A percentile compares a stretch with the other conserved stretches of the same genome.
phyloP scores from a whole-genome alignment of 2,797 vertebrate species.

The Nannoperca australis region DNA sequence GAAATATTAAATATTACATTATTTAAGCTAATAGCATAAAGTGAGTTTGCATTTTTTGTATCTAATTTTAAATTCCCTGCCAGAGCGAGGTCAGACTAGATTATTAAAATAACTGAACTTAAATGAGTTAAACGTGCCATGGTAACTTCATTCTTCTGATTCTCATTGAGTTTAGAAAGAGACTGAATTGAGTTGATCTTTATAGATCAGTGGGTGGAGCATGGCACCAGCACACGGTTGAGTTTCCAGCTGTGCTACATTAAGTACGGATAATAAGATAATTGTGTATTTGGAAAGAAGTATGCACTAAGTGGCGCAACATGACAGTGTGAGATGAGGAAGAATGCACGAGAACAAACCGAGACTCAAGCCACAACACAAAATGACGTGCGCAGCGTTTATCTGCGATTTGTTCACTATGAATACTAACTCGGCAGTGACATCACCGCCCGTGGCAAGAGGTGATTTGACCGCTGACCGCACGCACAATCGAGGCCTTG shows the following conservation, averaged over 20 bases:
- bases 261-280: slow-evolving; percentile 1
- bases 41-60: slow-evolving; percentile 17
- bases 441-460: slow-evolving; percentile 48
- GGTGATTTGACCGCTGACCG: slow-evolving; percentile 71
- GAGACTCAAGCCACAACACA: not conserved
- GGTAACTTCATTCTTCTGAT: slow-evolving; percentile 42
- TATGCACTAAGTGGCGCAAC: slow-evolving; percentile 19
- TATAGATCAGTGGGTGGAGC: slow-evolving; percentile 6
- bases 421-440: slow-evolving; percentile 56
- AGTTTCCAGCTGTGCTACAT: not conserved
- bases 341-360: slow-evolving; percentile 1
- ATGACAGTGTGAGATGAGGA: slow-evolving; percentile 1
- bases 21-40: slow-evolving; percentile 29
- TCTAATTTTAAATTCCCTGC: slow-evolving; percentile 33
- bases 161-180: slow-evolving; percentile 36
- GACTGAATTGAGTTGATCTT: slow-evolving; percentile 12
- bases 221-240: not conserved
- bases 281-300: slow-evolving; percentile 23
- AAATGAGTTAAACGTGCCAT: slow-evolving; percentile 9
- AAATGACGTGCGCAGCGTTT: slow-evolving; percentile 15
- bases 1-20: slow-evolving; percentile 25
- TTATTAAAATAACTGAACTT: slow-evolving; percentile 35
- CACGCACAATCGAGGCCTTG: slow-evolving; percentile 59
- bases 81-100: slow-evolving; percentile 22
- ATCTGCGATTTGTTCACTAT: slow-evolving; percentile 50